phyloP scores from a whole-genome alignment of 1,140 invertebrate genomes.

The Chionoecetes opilio region DNA sequence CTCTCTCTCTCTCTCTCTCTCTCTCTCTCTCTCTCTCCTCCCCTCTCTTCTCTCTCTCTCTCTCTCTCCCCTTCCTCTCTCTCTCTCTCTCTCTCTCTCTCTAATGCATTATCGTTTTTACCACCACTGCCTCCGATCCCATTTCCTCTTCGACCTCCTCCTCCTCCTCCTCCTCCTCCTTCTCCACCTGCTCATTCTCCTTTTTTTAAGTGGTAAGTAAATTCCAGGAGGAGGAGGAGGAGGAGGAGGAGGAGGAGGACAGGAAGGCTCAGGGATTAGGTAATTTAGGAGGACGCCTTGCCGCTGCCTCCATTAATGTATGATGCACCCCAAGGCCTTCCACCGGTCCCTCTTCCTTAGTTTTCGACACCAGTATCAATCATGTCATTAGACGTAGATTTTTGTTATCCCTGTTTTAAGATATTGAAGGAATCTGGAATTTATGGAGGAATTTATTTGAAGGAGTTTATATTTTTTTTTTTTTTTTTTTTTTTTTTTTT shows the following conservation, averaged over 20 bases:
- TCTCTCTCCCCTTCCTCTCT: neutral
- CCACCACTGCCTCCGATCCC: neutral
- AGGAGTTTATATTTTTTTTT: neutral
- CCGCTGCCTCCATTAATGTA: neutral
- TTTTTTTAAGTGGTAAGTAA: neutral
- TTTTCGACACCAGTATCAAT: neutral
- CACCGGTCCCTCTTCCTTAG: neutral
- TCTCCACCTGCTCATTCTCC: neutral
- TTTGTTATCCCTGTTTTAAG: no score
- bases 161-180: neutral
- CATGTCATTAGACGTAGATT: neutral
- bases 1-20: neutral
- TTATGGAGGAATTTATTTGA: no score
- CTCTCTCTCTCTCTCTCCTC: slow-evolving; percentile 16
- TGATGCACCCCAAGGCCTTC: neutral
- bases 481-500: neutral
- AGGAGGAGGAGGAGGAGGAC: slow-evolving; percentile 24
- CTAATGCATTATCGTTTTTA: neutral
- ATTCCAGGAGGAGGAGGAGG: neutral
- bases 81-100: neutral
- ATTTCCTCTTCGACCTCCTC: neutral
- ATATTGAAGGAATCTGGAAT: no score
- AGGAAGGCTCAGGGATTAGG: slow-evolving; percentile 23
- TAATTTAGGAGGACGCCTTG: neutral
- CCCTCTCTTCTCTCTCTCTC: neutral